Conservation (phyloP, 1,140 invertebrate species). For the Cheumatopsyche charites region DNA sequence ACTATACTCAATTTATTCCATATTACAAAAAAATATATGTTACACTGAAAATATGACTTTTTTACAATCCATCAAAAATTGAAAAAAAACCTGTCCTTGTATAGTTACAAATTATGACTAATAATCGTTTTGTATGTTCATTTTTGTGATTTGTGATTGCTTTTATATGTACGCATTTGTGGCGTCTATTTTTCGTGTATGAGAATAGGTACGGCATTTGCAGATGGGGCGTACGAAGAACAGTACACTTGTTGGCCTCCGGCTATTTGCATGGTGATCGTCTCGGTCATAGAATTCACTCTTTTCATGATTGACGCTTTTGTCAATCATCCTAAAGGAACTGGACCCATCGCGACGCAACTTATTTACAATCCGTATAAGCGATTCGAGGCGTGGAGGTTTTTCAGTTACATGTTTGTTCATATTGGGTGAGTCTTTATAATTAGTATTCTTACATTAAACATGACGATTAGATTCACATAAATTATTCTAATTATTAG, state of each 20-base stretch:
- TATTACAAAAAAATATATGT: too few species aligned
- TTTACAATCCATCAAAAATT: too few species aligned
- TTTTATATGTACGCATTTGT: neutral
- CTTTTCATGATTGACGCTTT: constrained; percentile 72
- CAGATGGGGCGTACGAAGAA: constrained; percentile 82
- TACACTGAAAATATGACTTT: too few species aligned
- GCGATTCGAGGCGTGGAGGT: constrained; percentile 90
- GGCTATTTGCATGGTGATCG: constrained; percentile 82
- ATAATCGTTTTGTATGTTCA: neutral
- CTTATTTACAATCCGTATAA: constrained; percentile 92
- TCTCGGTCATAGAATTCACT: constrained; percentile 73
- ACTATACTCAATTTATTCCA: too few species aligned
- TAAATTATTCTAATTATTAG: too few species aligned
- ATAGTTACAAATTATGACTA: neutral
- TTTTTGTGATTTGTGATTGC: constrained; percentile 11
- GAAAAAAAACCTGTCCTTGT: too few species aligned
- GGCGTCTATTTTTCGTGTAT: neutral
- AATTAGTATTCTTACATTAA: too few species aligned
- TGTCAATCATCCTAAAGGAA: constrained; percentile 57
- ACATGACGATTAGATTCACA: too few species aligned
- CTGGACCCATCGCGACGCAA: constrained; percentile 74
- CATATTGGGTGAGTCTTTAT: constrained; percentile 91
- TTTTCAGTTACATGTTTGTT: constrained; percentile 95
- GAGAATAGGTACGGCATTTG: constrained; percentile 52
- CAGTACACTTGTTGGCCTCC: constrained; percentile 87